Conservation (phyloP, 1,140 invertebrate species). For the Vanessa atalanta region DNA sequence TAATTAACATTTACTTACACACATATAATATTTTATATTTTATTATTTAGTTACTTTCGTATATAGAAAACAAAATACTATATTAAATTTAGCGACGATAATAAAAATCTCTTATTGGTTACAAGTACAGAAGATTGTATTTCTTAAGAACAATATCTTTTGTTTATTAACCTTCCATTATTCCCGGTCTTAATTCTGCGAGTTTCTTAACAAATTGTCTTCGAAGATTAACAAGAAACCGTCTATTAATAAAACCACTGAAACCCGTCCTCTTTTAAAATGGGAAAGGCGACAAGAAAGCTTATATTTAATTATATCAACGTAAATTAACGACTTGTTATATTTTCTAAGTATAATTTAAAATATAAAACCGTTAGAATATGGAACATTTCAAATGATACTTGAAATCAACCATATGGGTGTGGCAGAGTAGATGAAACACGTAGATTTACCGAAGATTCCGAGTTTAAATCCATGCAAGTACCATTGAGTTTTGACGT, state of each 20-base stretch:
- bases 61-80: background rate
- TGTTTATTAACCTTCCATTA: conserved; percentile 7
- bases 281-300: background rate
- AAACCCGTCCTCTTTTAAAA: background rate
- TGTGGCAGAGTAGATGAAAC: too few species aligned
- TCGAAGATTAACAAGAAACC: conserved; percentile 1
- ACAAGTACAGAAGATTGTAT: background rate
- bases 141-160: background rate
- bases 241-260: background rate
- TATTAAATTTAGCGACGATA: background rate
- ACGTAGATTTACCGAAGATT: too few species aligned
- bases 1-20: too few species aligned
- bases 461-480: too few species aligned
- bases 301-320: background rate
- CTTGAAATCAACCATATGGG: too few species aligned
- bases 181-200: background rate
- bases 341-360: too few species aligned
- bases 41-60: too few species aligned
- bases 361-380: too few species aligned
- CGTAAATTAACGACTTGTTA: too few species aligned
- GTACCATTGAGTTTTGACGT: too few species aligned
- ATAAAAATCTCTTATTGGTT: background rate
- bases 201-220: background rate
- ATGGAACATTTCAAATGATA: too few species aligned
- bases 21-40: too few species aligned